Evolutionary conservation across 2,888 invertebrate genomes (phyloP), one percentile per base, ranked within the genome.

Genomic region (Callinectes sapidus): DNA sequence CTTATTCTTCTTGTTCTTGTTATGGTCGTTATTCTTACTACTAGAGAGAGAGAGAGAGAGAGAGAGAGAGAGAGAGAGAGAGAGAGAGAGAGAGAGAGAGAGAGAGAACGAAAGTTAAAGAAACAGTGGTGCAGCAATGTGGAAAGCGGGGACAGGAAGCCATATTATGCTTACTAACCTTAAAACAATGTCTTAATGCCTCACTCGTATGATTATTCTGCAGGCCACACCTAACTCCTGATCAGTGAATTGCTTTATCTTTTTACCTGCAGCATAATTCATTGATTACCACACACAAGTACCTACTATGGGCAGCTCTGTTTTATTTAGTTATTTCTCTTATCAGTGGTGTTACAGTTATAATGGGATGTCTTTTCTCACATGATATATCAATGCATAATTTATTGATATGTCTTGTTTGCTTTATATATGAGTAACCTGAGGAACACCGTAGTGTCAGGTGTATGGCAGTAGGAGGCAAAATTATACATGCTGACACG

Each of bases 71-170:
- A 32, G 23, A 32, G 89, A 28, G 71, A n/a, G 77, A 32, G 90
- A 61, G 90, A 48, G 77, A 39, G 90, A 28, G 42, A 81, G 39
- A 39, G 48, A 77, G 90, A 81, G 77, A 77, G 81, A 48, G 71
- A 48, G 61, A 61, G 81, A 54, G 90, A 54, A 71, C 71, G 71
- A 71, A 71, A n/a, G n/a, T n/a, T 6, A 10, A 28, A 71, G 71
- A 71, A 71, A 71, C 71, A 71, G 10, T 28, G 6, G 71, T 28
- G 71, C 28, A 71, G 10, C 71, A 71, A 28, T 71, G 10, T 71
- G 71, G 28, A 8, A 71, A 32, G 55, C 54, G 28, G 28, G 28
- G 48, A 71, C 16, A 42, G 18, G 35, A 85, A 85, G 39, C 18
- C 35, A 48, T 23, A 71, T 61, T 42, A 85, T 42, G 48, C 23